Evolutionary conservation across 2,888 invertebrate genomes (phyloP).

Genomic region (Dermolepida albohirtum): DNA sequence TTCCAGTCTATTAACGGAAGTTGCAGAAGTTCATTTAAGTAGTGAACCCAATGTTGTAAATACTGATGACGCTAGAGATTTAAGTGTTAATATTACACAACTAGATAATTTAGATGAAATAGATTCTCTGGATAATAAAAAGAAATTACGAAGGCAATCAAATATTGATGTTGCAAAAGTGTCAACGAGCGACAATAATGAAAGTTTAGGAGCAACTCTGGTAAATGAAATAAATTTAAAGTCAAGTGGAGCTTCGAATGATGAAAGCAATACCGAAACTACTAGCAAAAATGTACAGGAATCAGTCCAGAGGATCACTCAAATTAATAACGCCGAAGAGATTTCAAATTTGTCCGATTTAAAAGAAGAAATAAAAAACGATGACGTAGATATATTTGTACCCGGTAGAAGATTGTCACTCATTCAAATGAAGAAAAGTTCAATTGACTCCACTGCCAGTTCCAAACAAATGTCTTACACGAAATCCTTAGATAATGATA

Average conservation of each 20-base stretch:
- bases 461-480: conserved; percentile 63
- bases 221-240: neutral
- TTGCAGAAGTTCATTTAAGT: too few relatives aligned
- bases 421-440: conserved; percentile 56
- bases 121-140: conserved; percentile 5
- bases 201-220: neutral
- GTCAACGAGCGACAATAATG: neutral
- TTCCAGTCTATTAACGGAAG: too few relatives aligned
- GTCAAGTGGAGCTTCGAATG: neutral
- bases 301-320: too few relatives aligned
- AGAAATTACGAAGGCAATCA: conserved; percentile 19
- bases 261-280: too few relatives aligned
- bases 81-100: neutral
- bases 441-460: conserved; percentile 61
- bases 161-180: neutral
- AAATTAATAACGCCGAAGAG: too few relatives aligned
- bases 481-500: conserved; percentile 63
- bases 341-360: conserved; percentile 5
- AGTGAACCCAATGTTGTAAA: too few relatives aligned
- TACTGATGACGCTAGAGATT: neutral
- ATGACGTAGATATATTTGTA: conserved; percentile 46
- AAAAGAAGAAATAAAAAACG: conserved; percentile 34
- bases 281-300: too few relatives aligned
- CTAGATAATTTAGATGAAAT: neutral
- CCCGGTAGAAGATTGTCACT: conserved; percentile 47